A percentile compares a stretch with the other conserved stretches of the same genome.
Evolutionary conservation across 2,888 invertebrate genomes (phyloP).

Genomic region (Anthoptus insignis): DNA sequence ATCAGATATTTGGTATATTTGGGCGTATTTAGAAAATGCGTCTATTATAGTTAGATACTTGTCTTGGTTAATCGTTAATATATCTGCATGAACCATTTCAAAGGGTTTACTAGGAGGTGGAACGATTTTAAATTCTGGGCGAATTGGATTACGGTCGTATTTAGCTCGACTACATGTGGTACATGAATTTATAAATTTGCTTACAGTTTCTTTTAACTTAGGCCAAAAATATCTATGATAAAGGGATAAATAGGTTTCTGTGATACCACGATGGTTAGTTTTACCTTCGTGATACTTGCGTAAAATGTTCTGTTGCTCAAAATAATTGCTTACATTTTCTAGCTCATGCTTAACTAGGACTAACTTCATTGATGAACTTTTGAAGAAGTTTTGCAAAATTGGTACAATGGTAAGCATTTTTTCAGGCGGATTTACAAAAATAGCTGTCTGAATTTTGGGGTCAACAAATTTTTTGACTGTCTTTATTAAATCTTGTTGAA

Average conservation of each 20-base stretch:
- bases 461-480: conserved; percentile 13
- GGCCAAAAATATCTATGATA: conserved; percentile 11
- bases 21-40: conserved; percentile 33
- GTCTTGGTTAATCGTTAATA: conserved; percentile 22
- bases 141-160: conserved; percentile 35
- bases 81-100: conserved; percentile 31
- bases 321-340: conserved; percentile 26
- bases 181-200: conserved; percentile 27
- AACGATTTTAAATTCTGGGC: conserved; percentile 13
- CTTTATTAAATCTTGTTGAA: conserved; percentile 5
- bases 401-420: conserved; percentile 34
- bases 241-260: conserved; percentile 43
- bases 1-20: conserved; percentile 26
- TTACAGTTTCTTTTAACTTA: conserved; percentile 15
- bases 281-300: conserved; percentile 49
- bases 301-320: conserved; percentile 44
- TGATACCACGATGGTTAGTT: conserved; percentile 49
- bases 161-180: conserved; percentile 21
- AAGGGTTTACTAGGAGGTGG: conserved; percentile 28
- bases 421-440: conserved; percentile 12
- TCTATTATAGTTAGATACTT: conserved; percentile 37
- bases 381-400: conserved; percentile 45
- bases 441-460: conserved; percentile 1
- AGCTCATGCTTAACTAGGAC: conserved; percentile 43
- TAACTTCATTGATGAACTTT: conserved; percentile 46